Percentiles rank a stretch among this genome's conserved stretches.
Conservation (phyloP, 2,888 invertebrate genomes). For the Ophion slaviceki region DNA sequence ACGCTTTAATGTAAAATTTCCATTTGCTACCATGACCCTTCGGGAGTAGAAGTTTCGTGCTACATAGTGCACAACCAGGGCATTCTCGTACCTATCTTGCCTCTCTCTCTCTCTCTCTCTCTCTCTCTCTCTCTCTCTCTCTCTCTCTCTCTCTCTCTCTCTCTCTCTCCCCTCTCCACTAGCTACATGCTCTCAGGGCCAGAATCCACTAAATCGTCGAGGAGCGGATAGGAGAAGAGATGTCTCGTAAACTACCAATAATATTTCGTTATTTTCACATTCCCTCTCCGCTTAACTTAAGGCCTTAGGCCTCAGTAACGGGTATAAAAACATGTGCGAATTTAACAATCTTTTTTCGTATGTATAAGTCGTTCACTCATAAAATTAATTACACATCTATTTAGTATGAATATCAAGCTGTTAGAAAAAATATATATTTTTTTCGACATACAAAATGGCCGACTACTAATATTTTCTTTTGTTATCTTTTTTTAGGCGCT, state of each 20-base stretch:
- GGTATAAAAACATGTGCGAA: too few relatives aligned
- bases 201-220: background rate
- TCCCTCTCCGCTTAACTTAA: background rate
- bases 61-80: background rate
- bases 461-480: too few relatives aligned
- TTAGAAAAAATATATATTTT: too few relatives aligned
- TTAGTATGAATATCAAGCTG: too few relatives aligned
- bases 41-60: slow-evolving; percentile 6
- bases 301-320: too few relatives aligned
- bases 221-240: background rate
- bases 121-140: background rate
- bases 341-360: too few relatives aligned
- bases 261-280: too few relatives aligned
- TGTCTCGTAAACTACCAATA: background rate
- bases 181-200: background rate
- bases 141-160: background rate
- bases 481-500: too few relatives aligned
- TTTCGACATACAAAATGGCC: too few relatives aligned
- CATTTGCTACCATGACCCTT: background rate
- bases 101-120: background rate
- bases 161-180: background rate
- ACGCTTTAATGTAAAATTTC: slow-evolving; percentile 8
- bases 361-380: too few relatives aligned
- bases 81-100: background rate
- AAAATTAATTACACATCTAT: too few relatives aligned